These are phyloP conservation scores for Lichenostomus cassidix DNA, from an alignment of 2,113 vertebrate species.

Conservation along the genomic window DNA sequence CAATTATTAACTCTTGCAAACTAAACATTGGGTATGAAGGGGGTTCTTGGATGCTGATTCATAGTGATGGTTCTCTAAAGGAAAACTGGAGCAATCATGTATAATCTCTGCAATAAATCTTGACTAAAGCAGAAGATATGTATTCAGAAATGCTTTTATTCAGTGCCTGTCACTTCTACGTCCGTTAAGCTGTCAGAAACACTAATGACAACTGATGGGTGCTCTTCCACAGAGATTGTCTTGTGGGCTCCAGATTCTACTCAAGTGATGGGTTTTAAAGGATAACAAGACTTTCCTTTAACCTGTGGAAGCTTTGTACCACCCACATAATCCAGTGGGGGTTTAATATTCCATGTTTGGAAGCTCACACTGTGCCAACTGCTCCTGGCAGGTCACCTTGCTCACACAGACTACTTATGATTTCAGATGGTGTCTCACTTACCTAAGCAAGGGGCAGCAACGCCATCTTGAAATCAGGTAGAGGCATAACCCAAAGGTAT, in stretches of 20 bases:
- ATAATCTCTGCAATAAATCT: slow-evolving; percentile 36
- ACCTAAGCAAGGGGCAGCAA: background rate
- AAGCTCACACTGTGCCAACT: background rate
- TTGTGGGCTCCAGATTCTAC: background rate
- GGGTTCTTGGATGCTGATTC: slow-evolving; percentile 40
- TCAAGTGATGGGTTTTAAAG: background rate
- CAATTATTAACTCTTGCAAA: slow-evolving; percentile 55
- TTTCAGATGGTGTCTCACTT: background rate
- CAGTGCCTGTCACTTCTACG: slow-evolving; percentile 39
- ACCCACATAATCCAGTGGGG: background rate
- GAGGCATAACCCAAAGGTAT: background rate
- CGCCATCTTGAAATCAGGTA: background rate
- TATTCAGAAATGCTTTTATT: slow-evolving; percentile 57
- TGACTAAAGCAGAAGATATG: slow-evolving; percentile 50
- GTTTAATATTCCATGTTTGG: background rate
- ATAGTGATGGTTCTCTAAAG: slow-evolving; percentile 17
- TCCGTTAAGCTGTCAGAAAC: background rate
- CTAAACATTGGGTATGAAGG: background rate
- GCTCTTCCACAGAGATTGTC: background rate
- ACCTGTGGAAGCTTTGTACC: background rate
- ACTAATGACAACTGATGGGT: slow-evolving; percentile 33
- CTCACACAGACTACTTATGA: background rate
- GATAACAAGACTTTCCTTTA: background rate
- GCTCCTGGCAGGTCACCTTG: background rate
- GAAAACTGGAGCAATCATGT: slow-evolving; percentile 49